phyloP scores from a whole-genome alignment of 1,140 invertebrate species.

The Drosophila busckii region DNA sequence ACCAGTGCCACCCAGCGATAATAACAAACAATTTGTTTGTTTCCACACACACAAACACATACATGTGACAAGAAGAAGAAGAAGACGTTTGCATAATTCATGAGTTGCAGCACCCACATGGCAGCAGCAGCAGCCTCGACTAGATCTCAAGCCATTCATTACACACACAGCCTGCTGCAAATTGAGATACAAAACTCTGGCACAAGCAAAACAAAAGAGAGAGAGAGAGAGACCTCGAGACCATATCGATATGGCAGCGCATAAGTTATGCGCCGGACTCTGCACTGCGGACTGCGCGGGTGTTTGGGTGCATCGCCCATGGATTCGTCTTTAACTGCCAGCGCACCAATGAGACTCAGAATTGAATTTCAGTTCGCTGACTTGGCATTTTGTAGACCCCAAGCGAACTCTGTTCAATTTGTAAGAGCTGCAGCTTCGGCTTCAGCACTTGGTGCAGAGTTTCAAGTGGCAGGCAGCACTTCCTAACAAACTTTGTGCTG shows the following conservation, averaged over 20 bases:
- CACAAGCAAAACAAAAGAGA: conserved; percentile 18
- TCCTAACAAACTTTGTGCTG: no score
- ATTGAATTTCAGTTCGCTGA: conserved; percentile 45
- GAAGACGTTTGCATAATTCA: conserved; percentile 40
- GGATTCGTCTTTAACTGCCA: no score
- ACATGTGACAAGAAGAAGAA: neutral
- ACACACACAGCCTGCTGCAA: conserved; percentile 38
- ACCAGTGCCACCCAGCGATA: conserved; percentile 40
- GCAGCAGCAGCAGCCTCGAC: neutral
- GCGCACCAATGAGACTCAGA: conserved; percentile 10
- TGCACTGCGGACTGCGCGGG: conserved; percentile 7
- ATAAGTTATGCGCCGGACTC: conserved; percentile 15
- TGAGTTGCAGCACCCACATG: conserved; percentile 42
- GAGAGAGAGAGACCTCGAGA: neutral
- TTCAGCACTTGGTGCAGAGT: conserved; percentile 2
- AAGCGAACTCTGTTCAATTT: no score
- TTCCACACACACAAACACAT: conserved; percentile 14
- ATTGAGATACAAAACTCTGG: conserved; percentile 43
- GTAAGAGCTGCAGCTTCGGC: neutral
- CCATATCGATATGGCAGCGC: conserved; percentile 18
- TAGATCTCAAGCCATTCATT: conserved; percentile 37
- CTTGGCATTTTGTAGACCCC: conserved; percentile 8
- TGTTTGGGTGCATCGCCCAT: conserved; percentile 5
- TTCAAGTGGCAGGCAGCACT: neutral
- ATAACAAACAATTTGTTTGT: conserved; percentile 51